phyloP scores from a whole-genome alignment of 2,113 vertebrate species.

The Mormyrus lacerda region DNA sequence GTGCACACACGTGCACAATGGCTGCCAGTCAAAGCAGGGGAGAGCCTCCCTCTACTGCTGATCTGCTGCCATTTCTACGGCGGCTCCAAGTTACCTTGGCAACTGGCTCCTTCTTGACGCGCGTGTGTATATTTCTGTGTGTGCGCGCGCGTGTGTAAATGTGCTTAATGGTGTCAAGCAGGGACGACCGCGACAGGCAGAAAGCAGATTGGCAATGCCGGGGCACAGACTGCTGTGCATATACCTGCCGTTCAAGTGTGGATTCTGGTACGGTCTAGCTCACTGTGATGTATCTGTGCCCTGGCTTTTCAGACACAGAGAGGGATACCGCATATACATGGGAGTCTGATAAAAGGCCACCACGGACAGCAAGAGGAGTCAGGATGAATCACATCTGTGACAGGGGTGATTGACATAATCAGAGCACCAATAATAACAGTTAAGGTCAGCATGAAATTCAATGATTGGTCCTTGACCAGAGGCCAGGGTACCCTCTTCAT shows the following conservation, averaged over 20 bases:
- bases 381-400: background rate
- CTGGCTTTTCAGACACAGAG: background rate
- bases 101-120: background rate
- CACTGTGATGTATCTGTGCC: background rate
- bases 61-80: constrained; percentile 5
- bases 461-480: background rate
- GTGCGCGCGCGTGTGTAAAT: background rate
- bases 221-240: background rate
- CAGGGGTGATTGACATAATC: background rate
- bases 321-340: background rate
- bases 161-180: constrained; percentile 11
- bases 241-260: background rate
- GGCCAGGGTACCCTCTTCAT: background rate
- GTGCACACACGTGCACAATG: background rate
- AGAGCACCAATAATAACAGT: background rate
- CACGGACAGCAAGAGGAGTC: background rate
- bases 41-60: background rate
- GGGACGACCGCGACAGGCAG: background rate
- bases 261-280: background rate
- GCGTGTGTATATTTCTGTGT: background rate
- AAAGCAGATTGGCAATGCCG: background rate
- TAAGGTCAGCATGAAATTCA: background rate
- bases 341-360: background rate
- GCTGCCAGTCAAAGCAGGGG: constrained; percentile 12
- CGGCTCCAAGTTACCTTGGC: constrained; percentile 21